Percentiles rank a stretch among this genome's conserved stretches.
Conservation (phyloP, 2,113 vertebrate genomes). For the Pionites leucogaster region DNA sequence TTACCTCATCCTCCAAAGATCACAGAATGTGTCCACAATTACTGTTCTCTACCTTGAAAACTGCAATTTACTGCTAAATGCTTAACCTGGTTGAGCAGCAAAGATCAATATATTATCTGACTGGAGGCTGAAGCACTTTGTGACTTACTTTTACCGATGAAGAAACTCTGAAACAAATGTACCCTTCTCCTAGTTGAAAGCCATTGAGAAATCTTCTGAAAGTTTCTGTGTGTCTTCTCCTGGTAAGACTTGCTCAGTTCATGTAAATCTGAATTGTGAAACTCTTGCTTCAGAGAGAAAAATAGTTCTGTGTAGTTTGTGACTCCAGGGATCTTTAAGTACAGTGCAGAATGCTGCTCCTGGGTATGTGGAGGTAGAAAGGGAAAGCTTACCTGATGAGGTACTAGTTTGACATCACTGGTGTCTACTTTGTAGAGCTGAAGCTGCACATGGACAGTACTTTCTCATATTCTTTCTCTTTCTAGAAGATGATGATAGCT, state of each 20-base stretch:
- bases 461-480: neutral
- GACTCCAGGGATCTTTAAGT: neutral
- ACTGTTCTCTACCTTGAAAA: neutral
- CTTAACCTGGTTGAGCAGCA: slow-evolving; percentile 7
- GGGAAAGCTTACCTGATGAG: neutral
- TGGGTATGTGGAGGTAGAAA: neutral
- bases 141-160: slow-evolving; percentile 13
- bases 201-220: slow-evolving; percentile 16
- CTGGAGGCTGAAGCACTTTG: slow-evolving; percentile 30
- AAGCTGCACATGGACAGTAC: neutral
- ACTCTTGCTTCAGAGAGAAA: neutral
- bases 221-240: neutral
- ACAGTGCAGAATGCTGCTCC: neutral
- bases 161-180: slow-evolving; percentile 33
- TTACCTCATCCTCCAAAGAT: neutral
- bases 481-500: neutral
- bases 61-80: slow-evolving; percentile 40
- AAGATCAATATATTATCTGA: slow-evolving; percentile 42
- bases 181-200: neutral
- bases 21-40: neutral
- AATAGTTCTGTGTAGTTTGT: neutral
- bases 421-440: neutral
- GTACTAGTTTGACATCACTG: neutral
- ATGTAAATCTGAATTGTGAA: neutral
- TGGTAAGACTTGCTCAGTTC: neutral